Conservation (phyloP, 2,113 vertebrate genomes). For the Paralichthys olivaceus region DNA sequence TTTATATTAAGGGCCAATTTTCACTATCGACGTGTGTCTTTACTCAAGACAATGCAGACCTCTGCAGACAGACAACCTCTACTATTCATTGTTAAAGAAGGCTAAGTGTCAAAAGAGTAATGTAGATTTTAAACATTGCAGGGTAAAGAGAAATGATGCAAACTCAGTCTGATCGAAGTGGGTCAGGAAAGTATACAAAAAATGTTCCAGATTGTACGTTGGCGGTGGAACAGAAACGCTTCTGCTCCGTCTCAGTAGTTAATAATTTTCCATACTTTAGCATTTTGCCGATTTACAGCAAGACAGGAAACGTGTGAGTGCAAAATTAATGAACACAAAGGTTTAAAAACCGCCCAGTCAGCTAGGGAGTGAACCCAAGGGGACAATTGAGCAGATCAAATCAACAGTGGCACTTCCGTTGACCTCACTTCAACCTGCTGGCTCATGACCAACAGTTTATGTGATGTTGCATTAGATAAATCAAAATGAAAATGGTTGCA, state of each 20-base stretch:
- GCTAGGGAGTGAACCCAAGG: slow-evolving; percentile 20
- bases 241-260: not conserved
- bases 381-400: slow-evolving; percentile 40
- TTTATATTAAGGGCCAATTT: not conserved
- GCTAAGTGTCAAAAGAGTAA: not conserved
- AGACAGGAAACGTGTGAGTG: slow-evolving; percentile 26
- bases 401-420: slow-evolving; percentile 42
- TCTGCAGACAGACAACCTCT: not conserved
- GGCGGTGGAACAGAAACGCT: not conserved
- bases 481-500: slow-evolving; percentile 43
- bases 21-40: not conserved
- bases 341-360: slow-evolving; percentile 36
- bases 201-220: not conserved
- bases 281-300: slow-evolving; percentile 22
- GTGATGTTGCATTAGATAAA: slow-evolving; percentile 25
- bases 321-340: slow-evolving; percentile 36
- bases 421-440: slow-evolving; percentile 44
- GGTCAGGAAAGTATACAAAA: slow-evolving; percentile 17
- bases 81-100: not conserved
- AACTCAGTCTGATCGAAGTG: slow-evolving; percentile 11
- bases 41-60: slow-evolving; percentile 7
- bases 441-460: slow-evolving; percentile 26
- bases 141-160: slow-evolving; percentile 5
- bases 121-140: slow-evolving; percentile 3
- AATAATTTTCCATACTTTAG: not conserved